Evolutionary conservation across 2,113 vertebrate genomes (phyloP).

Genomic region (Sakesphorus luctuosus): DNA sequence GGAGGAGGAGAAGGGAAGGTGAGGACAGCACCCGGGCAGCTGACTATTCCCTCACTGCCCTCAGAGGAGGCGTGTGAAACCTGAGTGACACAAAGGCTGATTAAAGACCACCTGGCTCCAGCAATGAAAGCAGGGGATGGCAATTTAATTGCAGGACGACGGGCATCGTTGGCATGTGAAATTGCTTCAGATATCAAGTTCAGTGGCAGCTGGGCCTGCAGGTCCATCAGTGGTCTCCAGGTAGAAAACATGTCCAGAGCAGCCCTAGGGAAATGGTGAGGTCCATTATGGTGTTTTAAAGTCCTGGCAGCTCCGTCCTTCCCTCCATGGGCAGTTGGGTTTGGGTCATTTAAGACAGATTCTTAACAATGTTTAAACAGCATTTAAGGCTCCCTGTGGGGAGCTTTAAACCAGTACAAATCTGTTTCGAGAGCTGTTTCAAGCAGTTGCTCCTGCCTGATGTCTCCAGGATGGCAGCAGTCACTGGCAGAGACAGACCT

Average conservation of each 20-base stretch:
- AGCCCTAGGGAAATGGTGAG: neutral
- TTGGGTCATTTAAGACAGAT: conserved; percentile 16
- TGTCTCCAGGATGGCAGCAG: accelerated
- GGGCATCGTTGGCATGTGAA: conserved; percentile 48
- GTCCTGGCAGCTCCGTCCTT: neutral
- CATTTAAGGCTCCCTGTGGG: neutral
- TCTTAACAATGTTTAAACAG: conserved; percentile 3
- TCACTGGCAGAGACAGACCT: neutral
- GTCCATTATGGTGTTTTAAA: neutral
- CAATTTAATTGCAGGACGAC: conserved; percentile 31
- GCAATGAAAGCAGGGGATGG: neutral
- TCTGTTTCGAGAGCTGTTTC: neutral
- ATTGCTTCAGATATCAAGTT: conserved; percentile 22
- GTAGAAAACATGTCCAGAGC: neutral
- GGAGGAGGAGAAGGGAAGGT: neutral
- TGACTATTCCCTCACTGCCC: neutral
- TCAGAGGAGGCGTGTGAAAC: neutral
- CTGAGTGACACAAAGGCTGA: neutral
- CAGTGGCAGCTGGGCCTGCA: neutral
- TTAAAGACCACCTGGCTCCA: conserved; percentile 42
- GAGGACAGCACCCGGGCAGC: neutral
- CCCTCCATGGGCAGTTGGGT: neutral
- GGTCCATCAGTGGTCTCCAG: neutral
- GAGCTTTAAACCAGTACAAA: neutral
- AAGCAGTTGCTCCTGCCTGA: neutral